Base-by-base conservation (phyloP, 1,140 invertebrate species). In the Cydia splendana region DNA sequence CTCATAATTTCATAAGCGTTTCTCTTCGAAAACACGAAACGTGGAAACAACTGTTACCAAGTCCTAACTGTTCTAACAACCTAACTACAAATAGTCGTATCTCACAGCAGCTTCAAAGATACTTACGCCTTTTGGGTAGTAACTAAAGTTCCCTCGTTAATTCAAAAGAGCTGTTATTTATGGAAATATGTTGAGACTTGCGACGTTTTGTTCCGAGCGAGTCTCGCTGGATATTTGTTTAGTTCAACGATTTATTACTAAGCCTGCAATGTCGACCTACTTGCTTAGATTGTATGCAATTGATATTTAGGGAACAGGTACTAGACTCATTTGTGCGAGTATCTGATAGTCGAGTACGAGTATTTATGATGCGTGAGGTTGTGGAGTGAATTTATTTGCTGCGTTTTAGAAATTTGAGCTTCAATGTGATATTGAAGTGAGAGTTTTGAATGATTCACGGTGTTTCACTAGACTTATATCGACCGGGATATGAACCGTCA, bases 11-110 rank as follows among this genome's bases (percentile, higher is more conserved):
- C 28, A 69, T 69, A 69, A 38, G 30, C 65, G 57, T 62, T 69
- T 69, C 65, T 69, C 65, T 69, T 38, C 65, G 65, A 69, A 69
- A 69, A 38, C 65, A n/a, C 65, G 65, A 69, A 69, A 69, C 65
- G n/a, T 69, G 65, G 65, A 69, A 69, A 69, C 65, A 69, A 69
- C 65, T 69, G 65, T 69, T 69, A 30, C 30, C 65, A 34, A 69
- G 57, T 62, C 57, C 57, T 62, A 62, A 62, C 20, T 62, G 57
- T 62, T 62, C 57, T 24, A 24, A 0, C 24, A n/a, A 6, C 28
- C 13, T 13, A 34, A 30, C 10, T 34, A 24, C 28, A 38, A 38
- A 69, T 0, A 5, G 9, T 69, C 65, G 24, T 38, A 69, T 6
- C 24, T 38, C 28, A 15, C 12, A 15, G 2, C 13, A 34, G 2